Evolutionary conservation across 2,797 vertebrate genomes (phyloP).

Genomic region (Protosalanx chinensis): DNA sequence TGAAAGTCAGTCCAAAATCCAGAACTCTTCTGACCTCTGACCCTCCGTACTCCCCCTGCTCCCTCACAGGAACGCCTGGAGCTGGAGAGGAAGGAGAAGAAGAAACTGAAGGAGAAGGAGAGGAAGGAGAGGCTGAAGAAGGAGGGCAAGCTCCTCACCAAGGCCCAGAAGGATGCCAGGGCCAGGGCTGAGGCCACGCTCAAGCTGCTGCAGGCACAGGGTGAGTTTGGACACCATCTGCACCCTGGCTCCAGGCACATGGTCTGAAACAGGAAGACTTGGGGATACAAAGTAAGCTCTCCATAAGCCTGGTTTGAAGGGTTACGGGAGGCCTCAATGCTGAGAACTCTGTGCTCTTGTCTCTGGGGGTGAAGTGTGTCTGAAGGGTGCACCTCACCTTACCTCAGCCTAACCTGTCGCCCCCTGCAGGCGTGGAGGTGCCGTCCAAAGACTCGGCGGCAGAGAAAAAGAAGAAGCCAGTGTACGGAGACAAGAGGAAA

Average conservation of each 20-base stretch:
- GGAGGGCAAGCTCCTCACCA: slow-evolving; percentile 93
- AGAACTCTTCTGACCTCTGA: slow-evolving; percentile 2
- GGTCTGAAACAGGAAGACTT: no score
- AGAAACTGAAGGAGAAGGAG: slow-evolving; percentile 97
- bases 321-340: no score
- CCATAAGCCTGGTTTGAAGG: no score
- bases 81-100: slow-evolving; percentile 92
- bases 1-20: background rate
- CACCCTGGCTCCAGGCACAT: background rate
- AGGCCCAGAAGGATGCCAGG: slow-evolving; percentile 86
- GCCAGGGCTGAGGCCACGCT: slow-evolving; percentile 90
- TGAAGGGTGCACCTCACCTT: no score
- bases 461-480: slow-evolving; percentile 96
- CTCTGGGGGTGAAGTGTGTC: no score
- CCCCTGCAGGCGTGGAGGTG: slow-evolving; percentile 85
- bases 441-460: slow-evolving; percentile 94
- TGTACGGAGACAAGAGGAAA: slow-evolving; percentile 92
- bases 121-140: slow-evolving; percentile 96
- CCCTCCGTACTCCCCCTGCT: background rate
- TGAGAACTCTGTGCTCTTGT: no score
- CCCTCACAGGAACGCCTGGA: slow-evolving; percentile 85
- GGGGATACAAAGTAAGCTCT: no score
- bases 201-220: slow-evolving; percentile 90
- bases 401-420: background rate
- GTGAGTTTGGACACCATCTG: slow-evolving; percentile 61